phyloP scores from a whole-genome alignment of 2,797 vertebrate genomes.

The Cercopithecus petaurista region DNA sequence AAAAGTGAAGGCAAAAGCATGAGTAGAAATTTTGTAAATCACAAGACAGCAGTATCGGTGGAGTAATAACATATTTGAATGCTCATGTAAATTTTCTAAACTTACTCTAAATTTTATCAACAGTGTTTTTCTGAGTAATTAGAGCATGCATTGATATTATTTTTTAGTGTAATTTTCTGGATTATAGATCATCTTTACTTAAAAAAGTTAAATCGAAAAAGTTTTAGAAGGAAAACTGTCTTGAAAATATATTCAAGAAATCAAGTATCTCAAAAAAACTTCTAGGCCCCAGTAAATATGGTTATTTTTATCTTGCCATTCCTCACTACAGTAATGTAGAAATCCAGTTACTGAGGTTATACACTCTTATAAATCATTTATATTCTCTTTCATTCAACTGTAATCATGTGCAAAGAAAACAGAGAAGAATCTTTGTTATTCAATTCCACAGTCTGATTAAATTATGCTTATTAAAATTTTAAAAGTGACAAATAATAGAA shows the following conservation, averaged over 20 bases:
- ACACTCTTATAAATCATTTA: constrained; percentile 56
- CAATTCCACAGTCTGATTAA: constrained; percentile 43
- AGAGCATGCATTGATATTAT: not conserved
- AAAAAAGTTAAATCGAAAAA: not conserved
- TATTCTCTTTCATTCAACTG: constrained; percentile 46
- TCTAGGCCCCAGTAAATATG: not conserved
- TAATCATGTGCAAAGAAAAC: constrained; percentile 43
- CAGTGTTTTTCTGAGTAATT: not conserved
- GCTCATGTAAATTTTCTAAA: not conserved
- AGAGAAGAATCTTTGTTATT: constrained; percentile 1
- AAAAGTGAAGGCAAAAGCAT: not conserved
- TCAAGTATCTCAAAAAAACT: not conserved
- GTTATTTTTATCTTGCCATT: constrained; percentile 36
- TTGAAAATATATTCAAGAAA: constrained; percentile 15
- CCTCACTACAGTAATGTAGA: not conserved
- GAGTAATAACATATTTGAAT: not conserved
- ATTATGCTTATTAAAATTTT: constrained; percentile 69
- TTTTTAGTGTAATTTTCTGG: not conserved
- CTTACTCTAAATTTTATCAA: not conserved
- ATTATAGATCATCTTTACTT: not conserved
- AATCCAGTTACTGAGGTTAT: constrained; percentile 19
- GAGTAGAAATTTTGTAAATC: not conserved
- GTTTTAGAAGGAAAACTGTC: not conserved
- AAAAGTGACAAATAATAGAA: constrained; percentile 41
- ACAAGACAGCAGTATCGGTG: not conserved